Conservation (phyloP, 2,113 vertebrate species). For the Guaruba guarouba region DNA sequence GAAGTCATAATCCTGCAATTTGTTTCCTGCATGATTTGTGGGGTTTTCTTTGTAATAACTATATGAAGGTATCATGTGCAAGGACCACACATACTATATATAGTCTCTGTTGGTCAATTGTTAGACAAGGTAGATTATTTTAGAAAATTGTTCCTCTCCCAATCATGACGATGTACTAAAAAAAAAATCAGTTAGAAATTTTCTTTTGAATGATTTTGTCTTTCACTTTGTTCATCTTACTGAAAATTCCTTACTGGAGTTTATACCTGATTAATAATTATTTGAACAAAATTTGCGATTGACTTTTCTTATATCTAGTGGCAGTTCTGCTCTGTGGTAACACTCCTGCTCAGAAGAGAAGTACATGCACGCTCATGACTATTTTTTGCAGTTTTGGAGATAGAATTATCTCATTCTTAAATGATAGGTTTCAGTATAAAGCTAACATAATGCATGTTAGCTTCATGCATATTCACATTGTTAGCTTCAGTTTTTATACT, state of each 20-base stretch:
- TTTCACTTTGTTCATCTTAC: background rate
- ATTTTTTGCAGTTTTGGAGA: background rate
- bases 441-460: background rate
- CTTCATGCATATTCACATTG: too few species aligned
- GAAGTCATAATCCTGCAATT: background rate
- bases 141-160: background rate
- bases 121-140: background rate
- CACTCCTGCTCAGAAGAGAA: background rate
- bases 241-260: background rate
- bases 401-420: background rate
- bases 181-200: background rate
- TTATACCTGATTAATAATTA: background rate
- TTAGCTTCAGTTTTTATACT: too few species aligned
- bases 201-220: background rate
- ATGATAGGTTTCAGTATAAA: background rate
- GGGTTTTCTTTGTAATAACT: background rate
- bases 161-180: background rate
- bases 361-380: fast-evolving
- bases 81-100: background rate
- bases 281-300: background rate
- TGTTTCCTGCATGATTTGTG: background rate
- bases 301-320: background rate
- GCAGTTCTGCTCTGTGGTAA: background rate
- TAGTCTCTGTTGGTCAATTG: background rate
- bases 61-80: background rate